Conservation (phyloP, 2,113 vertebrate species). For the Osmerus mordax region DNA sequence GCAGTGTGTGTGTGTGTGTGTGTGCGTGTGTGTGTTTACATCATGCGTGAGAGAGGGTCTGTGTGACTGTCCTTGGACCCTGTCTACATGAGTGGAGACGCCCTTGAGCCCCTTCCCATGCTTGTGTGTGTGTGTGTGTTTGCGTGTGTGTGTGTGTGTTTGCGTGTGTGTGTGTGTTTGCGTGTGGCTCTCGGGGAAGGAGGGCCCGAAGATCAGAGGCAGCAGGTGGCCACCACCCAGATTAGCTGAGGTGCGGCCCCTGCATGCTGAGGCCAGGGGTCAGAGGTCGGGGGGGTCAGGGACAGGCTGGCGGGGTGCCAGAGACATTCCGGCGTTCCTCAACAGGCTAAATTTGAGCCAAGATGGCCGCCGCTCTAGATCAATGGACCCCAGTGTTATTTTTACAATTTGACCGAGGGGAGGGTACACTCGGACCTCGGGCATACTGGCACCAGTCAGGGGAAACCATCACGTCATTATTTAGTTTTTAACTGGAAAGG, state of each 20-base stretch:
- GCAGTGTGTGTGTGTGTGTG: neutral
- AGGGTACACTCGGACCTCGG: neutral
- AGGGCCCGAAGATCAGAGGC: constrained; percentile 41
- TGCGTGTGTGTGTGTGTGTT: neutral
- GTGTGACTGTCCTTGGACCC: neutral
- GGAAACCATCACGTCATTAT: neutral
- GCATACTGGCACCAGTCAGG: neutral
- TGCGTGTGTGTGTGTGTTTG: neutral
- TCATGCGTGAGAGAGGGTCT: no score
- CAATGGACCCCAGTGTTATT: constrained; percentile 57
- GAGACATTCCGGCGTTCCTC: constrained; percentile 65
- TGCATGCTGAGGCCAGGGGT: constrained; percentile 37
- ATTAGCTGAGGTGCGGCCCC: constrained; percentile 18
- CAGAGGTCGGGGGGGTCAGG: constrained; percentile 52
- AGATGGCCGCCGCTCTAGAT: constrained; percentile 47
- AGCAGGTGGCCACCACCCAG: constrained; percentile 56
- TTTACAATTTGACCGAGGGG: constrained; percentile 42
- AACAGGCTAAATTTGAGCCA: constrained; percentile 52
- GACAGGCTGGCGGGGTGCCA: constrained; percentile 52
- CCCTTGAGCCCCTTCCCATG: constrained; percentile 9
- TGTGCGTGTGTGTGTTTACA: neutral
- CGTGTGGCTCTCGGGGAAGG: neutral
- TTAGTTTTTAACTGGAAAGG: neutral
- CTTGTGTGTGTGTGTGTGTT: neutral
- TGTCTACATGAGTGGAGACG: neutral